Evolutionary conservation across 2,113 vertebrate genomes (phyloP), one percentile per base, ranked within the genome.

Genomic region (Nannobrachium achirus): DNA sequence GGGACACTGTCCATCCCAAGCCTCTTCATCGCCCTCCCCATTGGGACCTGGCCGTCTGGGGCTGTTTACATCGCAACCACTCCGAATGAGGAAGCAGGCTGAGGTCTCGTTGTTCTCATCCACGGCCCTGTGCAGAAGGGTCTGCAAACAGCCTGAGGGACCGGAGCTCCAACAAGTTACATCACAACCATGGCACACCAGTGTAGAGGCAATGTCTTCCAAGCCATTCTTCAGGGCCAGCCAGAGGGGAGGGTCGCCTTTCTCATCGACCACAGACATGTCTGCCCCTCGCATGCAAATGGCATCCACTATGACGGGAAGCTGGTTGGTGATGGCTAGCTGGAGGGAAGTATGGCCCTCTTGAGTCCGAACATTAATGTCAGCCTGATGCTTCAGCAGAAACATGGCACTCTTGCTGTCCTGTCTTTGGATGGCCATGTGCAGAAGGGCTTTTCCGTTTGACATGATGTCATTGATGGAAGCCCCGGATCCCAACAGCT

Each of bases 401-500:
- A 99, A 99, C 44, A 99, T 96, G 0, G 98, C 94, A 0, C 98
- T 98, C 87, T 95, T 97, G 73, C 96, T 98, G 80, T 99, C 98
- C 68, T 98, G 97, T 58, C 95, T 93, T 81, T 94, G 95, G 74
- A 99, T 98, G 52, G 98, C 97, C 95, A 97, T 99, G 79, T 99
- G 98, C 0, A 99, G 89, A 10, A 99, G 85, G 0, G 98, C 99
- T 89, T 98, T 96, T 46, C 98, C 98, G 0, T 94, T 95, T 0
- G 95, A 95, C 97, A 98, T 96, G 8, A 95, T 94, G 89, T 99
- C 97, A n/a, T 99, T 99, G 83, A 99, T 99, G 56, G 97, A 94
- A 0, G 97, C 98, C 19, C 98, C 98, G 0, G 98, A 99, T 1
- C 97, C 96, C n/a, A 99, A 90, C 16, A 99, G 92, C 88, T 99